Conservation (phyloP, 2,113 vertebrate species). For the Aythya baeri region DNA sequence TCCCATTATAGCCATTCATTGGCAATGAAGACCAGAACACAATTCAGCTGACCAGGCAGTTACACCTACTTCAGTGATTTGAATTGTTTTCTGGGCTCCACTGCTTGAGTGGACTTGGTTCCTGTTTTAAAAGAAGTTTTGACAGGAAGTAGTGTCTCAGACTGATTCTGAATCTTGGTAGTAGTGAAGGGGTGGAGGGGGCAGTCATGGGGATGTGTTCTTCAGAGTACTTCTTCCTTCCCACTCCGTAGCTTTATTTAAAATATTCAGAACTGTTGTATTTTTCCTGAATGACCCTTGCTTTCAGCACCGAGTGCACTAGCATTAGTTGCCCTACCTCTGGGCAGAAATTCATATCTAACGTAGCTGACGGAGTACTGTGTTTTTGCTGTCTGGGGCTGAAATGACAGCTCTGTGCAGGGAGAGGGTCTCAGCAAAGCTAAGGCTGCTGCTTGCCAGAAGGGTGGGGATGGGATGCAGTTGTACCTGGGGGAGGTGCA, state of each 20-base stretch:
- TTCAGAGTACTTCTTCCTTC: neutral
- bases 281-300: rapidly evolving
- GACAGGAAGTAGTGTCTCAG: neutral
- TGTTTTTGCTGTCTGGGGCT: neutral
- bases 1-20: neutral
- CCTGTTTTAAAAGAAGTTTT: neutral
- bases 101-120: neutral
- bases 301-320: neutral
- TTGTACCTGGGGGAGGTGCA: neutral
- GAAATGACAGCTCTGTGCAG: neutral
- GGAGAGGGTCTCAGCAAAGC: neutral
- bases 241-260: neutral
- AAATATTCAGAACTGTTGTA: neutral
- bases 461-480: rapidly evolving
- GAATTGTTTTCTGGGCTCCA: neutral
- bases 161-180: neutral
- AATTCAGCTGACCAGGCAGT: neutral
- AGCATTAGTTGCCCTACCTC: neutral
- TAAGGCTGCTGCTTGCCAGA: neutral
- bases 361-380: neutral
- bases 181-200: neutral
- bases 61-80: neutral
- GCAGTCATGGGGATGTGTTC: neutral
- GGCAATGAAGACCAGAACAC: neutral
- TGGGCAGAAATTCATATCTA: neutral